Percentiles rank a stretch among this genome's conserved stretches.
Evolutionary conservation across 1,140 invertebrate species (phyloP).

Genomic region (Panagrolaimus sp.): DNA sequence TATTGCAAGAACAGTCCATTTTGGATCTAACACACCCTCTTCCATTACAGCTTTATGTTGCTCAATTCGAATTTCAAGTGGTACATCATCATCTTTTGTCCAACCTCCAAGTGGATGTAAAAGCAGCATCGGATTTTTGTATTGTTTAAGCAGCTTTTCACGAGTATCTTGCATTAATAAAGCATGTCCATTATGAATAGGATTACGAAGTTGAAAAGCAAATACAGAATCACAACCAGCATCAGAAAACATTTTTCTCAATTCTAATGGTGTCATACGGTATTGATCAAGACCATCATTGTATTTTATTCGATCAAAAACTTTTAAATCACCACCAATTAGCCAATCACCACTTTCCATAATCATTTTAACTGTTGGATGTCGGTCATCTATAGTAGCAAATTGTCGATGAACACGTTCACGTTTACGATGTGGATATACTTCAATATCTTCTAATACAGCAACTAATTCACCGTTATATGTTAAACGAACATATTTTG

Average conservation of each 20-base stretch:
- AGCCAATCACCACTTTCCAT: conserved; percentile 88
- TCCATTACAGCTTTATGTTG: conserved; percentile 75
- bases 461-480: conserved; percentile 72
- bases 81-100: conserved; percentile 99
- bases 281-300: conserved; percentile 91
- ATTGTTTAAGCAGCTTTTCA: conserved; percentile 71
- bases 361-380: conserved; percentile 90
- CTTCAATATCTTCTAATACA: conserved; percentile 80
- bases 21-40: conserved; percentile 73
- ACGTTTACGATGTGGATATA: conserved; percentile 88
- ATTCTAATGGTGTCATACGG: conserved; percentile 84
- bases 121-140: conserved; percentile 84
- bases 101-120: conserved; percentile 94
- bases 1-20: conserved; percentile 85
- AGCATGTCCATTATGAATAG: conserved; percentile 97
- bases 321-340: conserved; percentile 78
- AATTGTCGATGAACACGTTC: conserved; percentile 85
- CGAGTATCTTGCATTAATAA: conserved; percentile 92
- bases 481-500: conserved; percentile 58
- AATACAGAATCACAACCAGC: conserved; percentile 85
- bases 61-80: conserved; percentile 66
- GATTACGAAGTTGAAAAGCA: conserved; percentile 95
- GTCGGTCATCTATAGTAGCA: conserved; percentile 77
- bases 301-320: conserved; percentile 84
- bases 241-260: conserved; percentile 73